Base-by-base conservation (phyloP, 2,888 invertebrate species). In the Coecobrya sp. region DNA sequence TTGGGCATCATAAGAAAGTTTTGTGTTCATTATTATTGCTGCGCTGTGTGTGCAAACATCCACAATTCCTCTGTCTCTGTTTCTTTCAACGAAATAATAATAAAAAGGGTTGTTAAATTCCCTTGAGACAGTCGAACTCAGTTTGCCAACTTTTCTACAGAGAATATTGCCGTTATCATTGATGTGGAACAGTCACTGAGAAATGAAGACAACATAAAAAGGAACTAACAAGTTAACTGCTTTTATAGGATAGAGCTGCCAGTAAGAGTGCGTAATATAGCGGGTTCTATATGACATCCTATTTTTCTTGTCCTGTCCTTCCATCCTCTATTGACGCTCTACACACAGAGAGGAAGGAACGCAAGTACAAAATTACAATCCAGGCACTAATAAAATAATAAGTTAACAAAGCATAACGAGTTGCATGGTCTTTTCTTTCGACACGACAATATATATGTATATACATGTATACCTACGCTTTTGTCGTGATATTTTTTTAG, bases 41-140 rank as follows among this genome's bases (percentile, higher is more conserved):
- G 5, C 22, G 76, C 22, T n/a, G n/a, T n/a, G 36, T 36, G 36
- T 36, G 49, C 52, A 52, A 79, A 27, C 52, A 79, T 79, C 79
- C 45, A 76, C 8, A 36, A 73, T n/a, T 22, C 42, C 25, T 25
- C 25, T 7, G 3, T 25, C 22, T 36, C 30, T 30, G 25, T 36
- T 22, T 62, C 30, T 62, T 25, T 82, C 19, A n/a, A 25, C 52
- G 45, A 81, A 55, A 11, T 16, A 59, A 11, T 82, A 82, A 55
- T 59, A 82, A 82, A 82, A 59, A 82, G 30, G 82, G 82, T 82
- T 59, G 59, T 82, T 82, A 36, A 85, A 85, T 62, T 82, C 89
- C 89, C 62, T 36, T 70, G 89, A 42, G 55, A 82, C 82, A 49
- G 59, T 27, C 42, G 49, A 89, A 84, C 52, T 73, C 73, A 73